These are phyloP conservation scores for Thera obeliscata DNA, from an alignment of 2,888 invertebrate genomes.

Conservation along the genomic window DNA sequence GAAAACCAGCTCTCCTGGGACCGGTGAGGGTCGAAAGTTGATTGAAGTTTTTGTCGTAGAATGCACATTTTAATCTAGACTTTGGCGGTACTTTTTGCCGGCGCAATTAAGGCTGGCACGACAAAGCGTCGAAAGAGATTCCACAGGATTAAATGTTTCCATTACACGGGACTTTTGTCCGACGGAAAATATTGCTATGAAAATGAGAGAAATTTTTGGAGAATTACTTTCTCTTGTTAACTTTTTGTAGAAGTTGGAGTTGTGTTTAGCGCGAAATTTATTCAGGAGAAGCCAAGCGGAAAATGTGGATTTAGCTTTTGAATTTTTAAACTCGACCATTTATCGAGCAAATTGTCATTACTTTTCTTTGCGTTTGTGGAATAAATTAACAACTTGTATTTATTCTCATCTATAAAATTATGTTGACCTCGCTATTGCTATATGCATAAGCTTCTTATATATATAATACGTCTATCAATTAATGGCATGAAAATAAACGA, in stretches of 20 bases:
- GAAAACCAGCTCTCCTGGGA: slow-evolving; percentile 24
- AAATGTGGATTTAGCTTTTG: slow-evolving; percentile 4
- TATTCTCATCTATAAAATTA: too few species aligned
- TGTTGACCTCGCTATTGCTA: too few species aligned
- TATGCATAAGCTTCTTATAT: too few species aligned
- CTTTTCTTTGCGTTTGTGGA: background rate
- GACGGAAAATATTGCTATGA: slow-evolving; percentile 46
- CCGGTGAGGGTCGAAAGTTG: slow-evolving; percentile 20
- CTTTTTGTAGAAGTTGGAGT: slow-evolving; percentile 17
- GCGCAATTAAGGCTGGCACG: slow-evolving; percentile 67
- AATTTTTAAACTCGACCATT: slow-evolving; percentile 2
- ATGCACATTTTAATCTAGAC: slow-evolving; percentile 72
- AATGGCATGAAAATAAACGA: too few species aligned
- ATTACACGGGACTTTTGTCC: slow-evolving; percentile 60
- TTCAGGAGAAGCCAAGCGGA: slow-evolving; percentile 14
- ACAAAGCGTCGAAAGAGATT: slow-evolving; percentile 66
- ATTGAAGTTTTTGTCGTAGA: slow-evolving; percentile 31
- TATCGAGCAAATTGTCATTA: background rate
- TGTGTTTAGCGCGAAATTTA: slow-evolving; percentile 21
- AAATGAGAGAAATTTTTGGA: slow-evolving; percentile 38
- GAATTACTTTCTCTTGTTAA: slow-evolving; percentile 35
- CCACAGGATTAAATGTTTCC: slow-evolving; percentile 75
- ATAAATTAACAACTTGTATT: too few species aligned
- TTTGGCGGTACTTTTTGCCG: slow-evolving; percentile 66
- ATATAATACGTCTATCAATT: too few species aligned